Conservation (phyloP, 2,797 vertebrate species). For the Muraenolepis orangiensis region DNA sequence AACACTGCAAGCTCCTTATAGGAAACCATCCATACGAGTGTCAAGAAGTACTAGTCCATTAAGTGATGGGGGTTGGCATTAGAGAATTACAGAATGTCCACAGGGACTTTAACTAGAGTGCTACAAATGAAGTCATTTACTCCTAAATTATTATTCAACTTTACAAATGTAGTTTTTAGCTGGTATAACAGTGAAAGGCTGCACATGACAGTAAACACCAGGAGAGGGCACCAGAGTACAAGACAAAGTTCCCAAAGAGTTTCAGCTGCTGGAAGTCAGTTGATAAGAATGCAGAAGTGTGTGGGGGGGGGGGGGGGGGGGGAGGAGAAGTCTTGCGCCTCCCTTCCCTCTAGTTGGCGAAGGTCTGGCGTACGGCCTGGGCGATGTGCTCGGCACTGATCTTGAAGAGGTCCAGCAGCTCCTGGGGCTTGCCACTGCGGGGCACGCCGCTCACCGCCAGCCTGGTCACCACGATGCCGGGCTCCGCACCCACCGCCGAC, state of each 20-base stretch:
- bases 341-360: slow-evolving; percentile 66
- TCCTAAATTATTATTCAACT: neutral
- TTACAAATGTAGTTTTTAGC: neutral
- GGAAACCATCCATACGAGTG: neutral
- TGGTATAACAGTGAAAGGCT: slow-evolving; percentile 13
- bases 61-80: neutral
- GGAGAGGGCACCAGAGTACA: slow-evolving; percentile 6
- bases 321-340: neutral
- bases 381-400: slow-evolving; percentile 79
- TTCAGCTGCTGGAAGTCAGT: slow-evolving; percentile 15
- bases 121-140: neutral
- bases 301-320: neutral
- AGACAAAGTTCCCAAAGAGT: neutral
- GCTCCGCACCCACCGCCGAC: slow-evolving; percentile 76
- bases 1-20: neutral
- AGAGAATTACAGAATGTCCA: too few species aligned
- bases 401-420: slow-evolving; percentile 80
- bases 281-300: neutral
- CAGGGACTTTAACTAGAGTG: neutral
- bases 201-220: slow-evolving; percentile 14
- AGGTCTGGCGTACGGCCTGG: slow-evolving; percentile 71
- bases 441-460: slow-evolving; percentile 77
- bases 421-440: slow-evolving; percentile 73
- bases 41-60: neutral
- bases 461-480: slow-evolving; percentile 76